Conservation (phyloP, 1,140 invertebrate species). For the Papilio polytes region DNA sequence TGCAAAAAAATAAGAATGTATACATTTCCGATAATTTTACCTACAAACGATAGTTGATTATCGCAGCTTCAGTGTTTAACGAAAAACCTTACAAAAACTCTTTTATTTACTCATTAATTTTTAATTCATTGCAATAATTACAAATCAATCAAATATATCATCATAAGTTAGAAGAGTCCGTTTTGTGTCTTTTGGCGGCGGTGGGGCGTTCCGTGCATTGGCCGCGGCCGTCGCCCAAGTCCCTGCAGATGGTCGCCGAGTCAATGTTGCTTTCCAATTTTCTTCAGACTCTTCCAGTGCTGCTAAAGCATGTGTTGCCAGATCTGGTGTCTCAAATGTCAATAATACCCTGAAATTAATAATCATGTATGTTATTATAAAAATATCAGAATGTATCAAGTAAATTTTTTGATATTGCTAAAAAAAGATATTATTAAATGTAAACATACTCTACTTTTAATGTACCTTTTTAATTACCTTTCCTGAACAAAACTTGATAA, state of each 20-base stretch:
- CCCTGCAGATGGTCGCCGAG: conserved; percentile 59
- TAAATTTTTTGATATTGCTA: too few relatives aligned
- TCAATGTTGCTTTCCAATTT: conserved; percentile 84
- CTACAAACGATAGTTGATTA: not conserved
- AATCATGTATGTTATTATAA: conserved; percentile 34
- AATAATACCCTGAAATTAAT: conserved; percentile 92
- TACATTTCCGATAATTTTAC: not conserved
- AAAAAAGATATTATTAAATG: too few relatives aligned
- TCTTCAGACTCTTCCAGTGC: conserved; percentile 93
- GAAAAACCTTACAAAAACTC: not conserved
- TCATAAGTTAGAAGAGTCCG: conserved; percentile 73
- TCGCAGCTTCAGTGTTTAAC: not conserved
- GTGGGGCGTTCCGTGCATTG: conserved; percentile 54
- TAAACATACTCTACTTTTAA: too few relatives aligned
- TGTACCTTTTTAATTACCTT: too few relatives aligned
- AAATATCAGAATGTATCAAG: not conserved
- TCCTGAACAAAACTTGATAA: too few relatives aligned
- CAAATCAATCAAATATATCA: conserved; percentile 72
- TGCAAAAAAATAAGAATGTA: not conserved
- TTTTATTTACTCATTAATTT: not conserved
- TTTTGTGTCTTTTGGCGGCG: conserved; percentile 73
- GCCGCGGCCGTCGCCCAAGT: conserved; percentile 64
- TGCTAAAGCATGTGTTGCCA: conserved; percentile 93
- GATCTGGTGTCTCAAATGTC: conserved; percentile 95
- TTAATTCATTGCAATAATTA: not conserved